Conservation (phyloP, 2,888 invertebrate species). For the Ichneumoninae sp. region DNA sequence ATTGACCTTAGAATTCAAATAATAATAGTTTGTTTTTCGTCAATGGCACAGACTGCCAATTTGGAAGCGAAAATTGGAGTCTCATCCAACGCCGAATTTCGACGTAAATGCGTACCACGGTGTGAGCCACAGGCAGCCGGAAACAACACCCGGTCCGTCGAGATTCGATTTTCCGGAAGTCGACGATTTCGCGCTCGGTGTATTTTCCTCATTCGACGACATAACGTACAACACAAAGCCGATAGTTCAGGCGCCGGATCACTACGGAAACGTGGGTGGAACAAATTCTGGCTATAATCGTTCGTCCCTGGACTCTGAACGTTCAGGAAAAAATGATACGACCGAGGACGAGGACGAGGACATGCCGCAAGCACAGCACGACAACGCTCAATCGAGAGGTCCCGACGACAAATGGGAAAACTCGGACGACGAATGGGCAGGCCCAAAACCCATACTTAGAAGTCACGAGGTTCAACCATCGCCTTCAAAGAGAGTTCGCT, state of each 20-base stretch:
- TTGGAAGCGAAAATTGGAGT: constrained; percentile 86
- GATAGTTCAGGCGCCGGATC: constrained; percentile 86
- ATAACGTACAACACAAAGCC: constrained; percentile 91
- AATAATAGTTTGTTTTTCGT: constrained; percentile 55
- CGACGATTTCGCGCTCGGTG: constrained; percentile 87
- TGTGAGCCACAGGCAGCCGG: constrained; percentile 74
- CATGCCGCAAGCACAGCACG: constrained; percentile 75
- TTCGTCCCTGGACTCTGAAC: constrained; percentile 76
- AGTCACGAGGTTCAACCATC: constrained; percentile 76
- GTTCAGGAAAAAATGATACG: constrained; percentile 78
- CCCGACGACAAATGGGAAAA: constrained; percentile 75
- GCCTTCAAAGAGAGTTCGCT: constrained; percentile 84
- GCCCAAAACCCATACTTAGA: constrained; percentile 80
- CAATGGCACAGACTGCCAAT: constrained; percentile 83
- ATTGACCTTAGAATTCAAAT: constrained; percentile 3
- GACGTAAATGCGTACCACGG: constrained; percentile 77
- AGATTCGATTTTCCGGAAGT: constrained; percentile 91
- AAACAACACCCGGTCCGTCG: constrained; percentile 86
- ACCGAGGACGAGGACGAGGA: constrained; percentile 82
- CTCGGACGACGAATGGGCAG: constrained; percentile 81
- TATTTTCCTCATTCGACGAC: constrained; percentile 88
- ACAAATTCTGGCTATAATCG: constrained; percentile 68
- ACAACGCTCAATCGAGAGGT: constrained; percentile 65
- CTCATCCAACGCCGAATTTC: constrained; percentile 69
- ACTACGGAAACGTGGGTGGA: constrained; percentile 61